phyloP scores from a whole-genome alignment of 2,888 invertebrate species.

The Monochamus alternatus region DNA sequence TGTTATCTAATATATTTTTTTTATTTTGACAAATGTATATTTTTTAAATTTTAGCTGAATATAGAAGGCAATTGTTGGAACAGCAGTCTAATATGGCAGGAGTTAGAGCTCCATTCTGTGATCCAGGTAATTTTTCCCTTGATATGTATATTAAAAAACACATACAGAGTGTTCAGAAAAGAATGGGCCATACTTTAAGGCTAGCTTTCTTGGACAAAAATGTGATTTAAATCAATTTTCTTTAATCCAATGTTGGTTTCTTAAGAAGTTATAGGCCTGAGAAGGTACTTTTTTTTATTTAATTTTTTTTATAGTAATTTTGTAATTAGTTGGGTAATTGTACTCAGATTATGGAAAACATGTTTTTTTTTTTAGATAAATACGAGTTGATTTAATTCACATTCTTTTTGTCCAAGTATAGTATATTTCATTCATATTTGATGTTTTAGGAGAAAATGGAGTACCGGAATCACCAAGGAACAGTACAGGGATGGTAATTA shows the following conservation, averaged over 20 bases:
- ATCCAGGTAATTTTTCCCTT: constrained; percentile 47
- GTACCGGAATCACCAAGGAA: constrained; percentile 51
- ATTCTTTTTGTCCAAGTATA: too few species aligned
- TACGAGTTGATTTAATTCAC: constrained; percentile 8
- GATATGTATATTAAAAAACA: too few species aligned
- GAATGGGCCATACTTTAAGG: too few species aligned
- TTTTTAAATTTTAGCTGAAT: constrained; percentile 58
- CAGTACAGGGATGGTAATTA: constrained; percentile 49
- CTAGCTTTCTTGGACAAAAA: too few species aligned
- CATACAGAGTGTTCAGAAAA: too few species aligned
- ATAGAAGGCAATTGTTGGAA: constrained; percentile 58
- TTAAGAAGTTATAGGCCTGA: too few species aligned
- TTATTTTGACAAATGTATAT: not conserved
- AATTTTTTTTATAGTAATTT: not conserved
- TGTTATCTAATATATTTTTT: too few species aligned
- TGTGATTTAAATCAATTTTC: too few species aligned
- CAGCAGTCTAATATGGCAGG: constrained; percentile 47
- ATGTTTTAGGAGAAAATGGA: constrained; percentile 48
- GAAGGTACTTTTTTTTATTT: not conserved
- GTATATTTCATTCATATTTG: too few species aligned
- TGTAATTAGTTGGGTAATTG: too few species aligned
- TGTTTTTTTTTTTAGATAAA: not conserved
- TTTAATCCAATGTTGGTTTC: too few species aligned
- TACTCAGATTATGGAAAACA: not conserved
- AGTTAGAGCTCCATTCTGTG: constrained; percentile 49